A percentile compares a stretch with the other conserved stretches of the same genome.
phyloP scores from a whole-genome alignment of 2,888 invertebrate genomes.

The Octonoba sinensis region DNA sequence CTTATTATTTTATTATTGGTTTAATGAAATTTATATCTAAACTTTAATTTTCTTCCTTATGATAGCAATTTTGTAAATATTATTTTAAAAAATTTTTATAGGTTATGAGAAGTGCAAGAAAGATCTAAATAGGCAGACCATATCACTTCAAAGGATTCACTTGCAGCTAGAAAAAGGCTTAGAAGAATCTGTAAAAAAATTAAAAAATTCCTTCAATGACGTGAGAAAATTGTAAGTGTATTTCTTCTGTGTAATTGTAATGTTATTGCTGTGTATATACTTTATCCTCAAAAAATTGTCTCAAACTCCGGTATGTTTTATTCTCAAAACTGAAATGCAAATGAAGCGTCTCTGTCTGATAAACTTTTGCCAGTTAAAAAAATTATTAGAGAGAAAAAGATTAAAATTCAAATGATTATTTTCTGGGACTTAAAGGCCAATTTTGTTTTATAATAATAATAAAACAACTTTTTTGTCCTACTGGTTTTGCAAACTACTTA shows the following conservation, averaged over 20 bases:
- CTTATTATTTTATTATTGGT: background rate
- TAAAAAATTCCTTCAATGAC: conserved; percentile 70
- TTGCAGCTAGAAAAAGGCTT: conserved; percentile 69
- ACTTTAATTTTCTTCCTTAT: background rate
- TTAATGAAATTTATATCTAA: background rate
- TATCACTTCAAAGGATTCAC: conserved; percentile 69
- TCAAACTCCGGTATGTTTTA: conserved; percentile 3
- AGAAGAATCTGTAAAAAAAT: conserved; percentile 69
- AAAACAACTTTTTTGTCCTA: too few species aligned
- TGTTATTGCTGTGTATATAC: conserved; percentile 13
- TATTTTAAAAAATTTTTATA: conserved; percentile 29
- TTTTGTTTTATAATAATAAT: too few species aligned
- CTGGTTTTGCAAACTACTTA: too few species aligned
- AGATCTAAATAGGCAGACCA: conserved; percentile 70
- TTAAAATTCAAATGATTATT: too few species aligned
- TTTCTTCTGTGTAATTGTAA: too few species aligned
- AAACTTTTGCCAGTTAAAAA: background rate
- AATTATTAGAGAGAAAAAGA: background rate
- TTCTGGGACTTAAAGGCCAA: too few species aligned
- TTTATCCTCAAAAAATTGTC: background rate
- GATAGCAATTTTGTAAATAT: background rate
- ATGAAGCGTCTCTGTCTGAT: too few species aligned
- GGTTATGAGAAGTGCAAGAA: conserved; percentile 70
- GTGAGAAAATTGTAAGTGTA: conserved; percentile 68
- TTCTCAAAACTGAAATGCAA: background rate